Conservation (phyloP, 2,888 invertebrate genomes). For the Athalia circularis region DNA sequence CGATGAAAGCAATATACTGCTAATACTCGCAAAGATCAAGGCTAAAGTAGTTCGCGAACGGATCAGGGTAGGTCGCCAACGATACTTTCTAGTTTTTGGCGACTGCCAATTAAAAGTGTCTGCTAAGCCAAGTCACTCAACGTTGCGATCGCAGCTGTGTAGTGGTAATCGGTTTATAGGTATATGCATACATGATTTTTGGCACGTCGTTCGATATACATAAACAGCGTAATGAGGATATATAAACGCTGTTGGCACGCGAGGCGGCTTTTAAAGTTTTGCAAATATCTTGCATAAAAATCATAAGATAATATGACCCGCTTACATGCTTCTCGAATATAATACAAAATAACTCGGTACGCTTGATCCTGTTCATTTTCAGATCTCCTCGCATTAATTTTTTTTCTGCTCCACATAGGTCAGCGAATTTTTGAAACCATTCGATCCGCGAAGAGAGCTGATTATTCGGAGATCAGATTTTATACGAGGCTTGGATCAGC, state of each 20-base stretch:
- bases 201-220: neutral
- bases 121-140: neutral
- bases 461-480: slow-evolving; percentile 82
- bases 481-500: slow-evolving; percentile 81
- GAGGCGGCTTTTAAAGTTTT: no score
- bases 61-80: slow-evolving; percentile 67
- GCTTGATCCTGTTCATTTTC: neutral
- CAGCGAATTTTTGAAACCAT: slow-evolving; percentile 81
- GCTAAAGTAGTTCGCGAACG: slow-evolving; percentile 83
- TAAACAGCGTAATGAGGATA: no score
- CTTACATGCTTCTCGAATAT: no score
- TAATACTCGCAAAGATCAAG: slow-evolving; percentile 85
- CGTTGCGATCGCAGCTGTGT: no score
- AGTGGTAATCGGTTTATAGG: no score
- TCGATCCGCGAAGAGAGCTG: slow-evolving; percentile 80
- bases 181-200: neutral
- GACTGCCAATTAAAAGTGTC: neutral
- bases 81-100: no score
- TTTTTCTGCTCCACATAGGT: slow-evolving; percentile 71
- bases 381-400: no score
- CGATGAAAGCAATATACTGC: slow-evolving; percentile 81
- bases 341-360: neutral
- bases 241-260: no score
- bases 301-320: no score
- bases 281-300: no score